phyloP scores from a whole-genome alignment of 2,113 vertebrate species.

The Pluvialis apricaria region DNA sequence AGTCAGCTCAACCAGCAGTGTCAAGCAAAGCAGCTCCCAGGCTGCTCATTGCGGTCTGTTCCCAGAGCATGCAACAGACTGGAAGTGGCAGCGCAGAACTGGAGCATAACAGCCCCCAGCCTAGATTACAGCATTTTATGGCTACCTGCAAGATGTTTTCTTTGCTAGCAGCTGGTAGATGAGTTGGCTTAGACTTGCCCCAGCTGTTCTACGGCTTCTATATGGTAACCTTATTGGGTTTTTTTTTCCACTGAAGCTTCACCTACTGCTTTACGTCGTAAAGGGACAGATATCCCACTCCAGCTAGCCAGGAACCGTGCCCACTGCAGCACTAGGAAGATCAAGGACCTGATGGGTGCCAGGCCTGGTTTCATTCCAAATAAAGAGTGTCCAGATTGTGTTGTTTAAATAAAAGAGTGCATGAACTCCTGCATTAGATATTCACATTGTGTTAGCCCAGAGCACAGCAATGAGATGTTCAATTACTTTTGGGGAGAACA shows the following conservation, averaged over 20 bases:
- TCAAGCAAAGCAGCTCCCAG: not conserved
- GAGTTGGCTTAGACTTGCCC: not conserved
- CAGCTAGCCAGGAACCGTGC: not conserved
- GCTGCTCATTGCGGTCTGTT: not conserved
- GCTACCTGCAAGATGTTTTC: not conserved
- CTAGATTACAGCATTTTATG: not conserved
- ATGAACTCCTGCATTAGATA: not conserved
- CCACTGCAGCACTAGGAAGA: not conserved
- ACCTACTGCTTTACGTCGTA: not conserved
- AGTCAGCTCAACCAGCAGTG: not conserved
- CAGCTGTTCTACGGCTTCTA: not conserved
- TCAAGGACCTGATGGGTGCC: not conserved
- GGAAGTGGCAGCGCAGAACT: not conserved
- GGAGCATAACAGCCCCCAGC: not conserved
- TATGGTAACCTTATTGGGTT: fast-evolving
- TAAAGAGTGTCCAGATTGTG: not conserved
- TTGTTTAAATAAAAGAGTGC: conserved; percentile 28
- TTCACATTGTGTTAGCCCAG: conserved; percentile 1
- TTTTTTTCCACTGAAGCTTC: not conserved
- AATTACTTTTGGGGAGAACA: conserved; percentile 38
- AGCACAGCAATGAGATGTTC: conserved; percentile 29
- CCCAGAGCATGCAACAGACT: not conserved
- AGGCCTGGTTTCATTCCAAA: not conserved
- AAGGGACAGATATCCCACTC: not conserved
- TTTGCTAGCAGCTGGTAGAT: not conserved